A percentile compares a stretch with the other conserved stretches of the same genome.
These are phyloP conservation scores for Pycnomerus fuliginosus DNA, from an alignment of 2,888 invertebrate genomes.

Conservation along the genomic window DNA sequence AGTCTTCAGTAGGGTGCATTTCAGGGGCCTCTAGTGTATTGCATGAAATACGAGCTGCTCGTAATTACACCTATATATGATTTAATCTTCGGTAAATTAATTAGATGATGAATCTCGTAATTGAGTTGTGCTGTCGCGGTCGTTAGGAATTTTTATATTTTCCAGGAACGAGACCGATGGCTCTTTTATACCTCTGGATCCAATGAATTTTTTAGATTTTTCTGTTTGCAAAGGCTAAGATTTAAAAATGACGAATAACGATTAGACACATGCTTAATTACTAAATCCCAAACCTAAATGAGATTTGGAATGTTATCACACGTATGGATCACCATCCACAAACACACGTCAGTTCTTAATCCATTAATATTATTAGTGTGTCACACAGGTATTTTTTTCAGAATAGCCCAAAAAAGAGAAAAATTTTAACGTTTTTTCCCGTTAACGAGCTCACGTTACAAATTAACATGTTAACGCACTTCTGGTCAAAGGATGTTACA, in stretches of 20 bases:
- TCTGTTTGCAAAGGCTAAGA: too few species aligned
- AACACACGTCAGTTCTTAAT: too few species aligned
- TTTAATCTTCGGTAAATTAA: conserved; percentile 42
- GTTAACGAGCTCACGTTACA: too few species aligned
- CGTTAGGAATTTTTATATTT: conserved; percentile 22
- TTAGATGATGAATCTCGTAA: conserved; percentile 36
- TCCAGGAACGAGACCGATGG: conserved; percentile 5
- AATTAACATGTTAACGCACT: too few species aligned
- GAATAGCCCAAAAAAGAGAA: too few species aligned
- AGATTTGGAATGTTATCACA: neutral
- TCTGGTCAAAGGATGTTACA: too few species aligned
- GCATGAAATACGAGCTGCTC: conserved; percentile 38
- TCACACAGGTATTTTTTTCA: too few species aligned
- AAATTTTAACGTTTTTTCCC: too few species aligned
- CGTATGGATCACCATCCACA: too few species aligned
- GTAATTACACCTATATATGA: conserved; percentile 36
- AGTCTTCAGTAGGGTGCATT: conserved; percentile 40
- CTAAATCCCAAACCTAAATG: neutral
- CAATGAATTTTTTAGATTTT: too few species aligned
- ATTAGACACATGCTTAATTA: neutral
- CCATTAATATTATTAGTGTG: too few species aligned
- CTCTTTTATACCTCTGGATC: neutral
- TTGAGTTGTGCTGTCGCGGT: conserved; percentile 32
- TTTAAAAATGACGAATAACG: neutral
- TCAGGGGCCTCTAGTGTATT: conserved; percentile 38